Conservation (phyloP, 2,113 vertebrate species). For the Dolichotis patagonum region DNA sequence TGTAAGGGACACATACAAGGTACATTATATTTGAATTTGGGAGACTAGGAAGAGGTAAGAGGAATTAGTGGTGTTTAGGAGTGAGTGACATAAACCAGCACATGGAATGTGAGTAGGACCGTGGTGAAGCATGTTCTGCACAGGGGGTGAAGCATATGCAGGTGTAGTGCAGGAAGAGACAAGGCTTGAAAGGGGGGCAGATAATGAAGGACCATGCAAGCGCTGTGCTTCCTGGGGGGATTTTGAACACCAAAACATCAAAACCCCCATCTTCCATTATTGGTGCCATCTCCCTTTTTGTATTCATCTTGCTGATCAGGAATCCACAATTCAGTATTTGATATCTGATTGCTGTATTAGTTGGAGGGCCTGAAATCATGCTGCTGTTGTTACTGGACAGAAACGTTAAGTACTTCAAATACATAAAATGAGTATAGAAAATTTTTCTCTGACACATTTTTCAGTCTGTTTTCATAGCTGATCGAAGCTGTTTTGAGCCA, state of each 20-base stretch:
- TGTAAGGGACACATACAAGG: not conserved
- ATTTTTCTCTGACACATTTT: conserved; percentile 1
- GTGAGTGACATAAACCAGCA: not conserved
- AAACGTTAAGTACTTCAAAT: conserved; percentile 24
- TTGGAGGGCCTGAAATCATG: not conserved
- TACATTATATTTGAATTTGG: not conserved
- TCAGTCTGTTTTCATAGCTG: not conserved
- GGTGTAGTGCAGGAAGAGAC: not conserved
- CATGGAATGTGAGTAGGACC: not conserved
- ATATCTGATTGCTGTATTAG: not conserved
- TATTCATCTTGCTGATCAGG: not conserved
- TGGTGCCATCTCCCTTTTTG: not conserved
- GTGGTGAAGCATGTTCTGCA: not conserved
- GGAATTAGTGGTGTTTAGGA: not conserved
- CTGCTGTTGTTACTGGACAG: not conserved
- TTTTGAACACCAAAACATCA: not conserved
- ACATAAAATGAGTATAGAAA: not conserved
- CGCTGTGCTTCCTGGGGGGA: not conserved
- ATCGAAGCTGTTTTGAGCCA: not conserved
- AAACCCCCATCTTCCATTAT: too few relatives aligned
- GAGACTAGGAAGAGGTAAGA: not conserved
- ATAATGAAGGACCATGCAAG: not conserved
- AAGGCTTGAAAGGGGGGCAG: not conserved
- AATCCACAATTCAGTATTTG: not conserved
- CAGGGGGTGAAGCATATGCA: too few relatives aligned